phyloP scores from a whole-genome alignment of 1,140 invertebrate genomes.

The Tetraneura akinire region DNA sequence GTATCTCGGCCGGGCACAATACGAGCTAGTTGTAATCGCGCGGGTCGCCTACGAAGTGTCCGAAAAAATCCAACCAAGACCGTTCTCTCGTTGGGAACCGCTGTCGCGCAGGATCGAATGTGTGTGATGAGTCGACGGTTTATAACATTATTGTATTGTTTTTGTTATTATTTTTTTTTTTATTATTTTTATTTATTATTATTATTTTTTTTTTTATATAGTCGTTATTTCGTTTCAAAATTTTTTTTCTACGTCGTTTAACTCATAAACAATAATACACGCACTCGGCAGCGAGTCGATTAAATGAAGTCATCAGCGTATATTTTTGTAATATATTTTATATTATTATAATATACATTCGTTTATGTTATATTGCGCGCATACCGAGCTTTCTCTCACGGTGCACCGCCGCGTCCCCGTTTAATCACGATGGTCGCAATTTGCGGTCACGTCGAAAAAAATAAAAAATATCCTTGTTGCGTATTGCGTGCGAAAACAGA shows the following conservation, averaged over 20 bases:
- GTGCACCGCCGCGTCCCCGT: background rate
- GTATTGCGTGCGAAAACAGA: no score
- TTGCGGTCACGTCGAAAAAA: no score
- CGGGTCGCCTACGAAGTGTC: conserved; percentile 5
- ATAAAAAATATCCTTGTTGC: no score
- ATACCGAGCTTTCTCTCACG: conserved; percentile 16
- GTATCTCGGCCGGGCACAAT: background rate
- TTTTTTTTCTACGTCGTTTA: conserved; percentile 9
- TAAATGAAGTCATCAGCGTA: conserved; percentile 32
- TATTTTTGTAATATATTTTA: no score
- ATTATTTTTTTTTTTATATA: no score
- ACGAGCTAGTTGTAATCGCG: conserved; percentile 32
- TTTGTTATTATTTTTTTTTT: conserved; percentile 3
- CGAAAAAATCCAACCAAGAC: conserved; percentile 30
- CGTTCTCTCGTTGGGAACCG: conserved; percentile 7
- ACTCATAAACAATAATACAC: conserved; percentile 44
- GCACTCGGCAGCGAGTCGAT: background rate
- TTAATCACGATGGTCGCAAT: no score
- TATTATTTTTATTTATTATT: background rate
- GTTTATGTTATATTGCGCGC: background rate
- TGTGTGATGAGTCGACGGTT: conserved; percentile 44
- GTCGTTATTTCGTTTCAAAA: no score
- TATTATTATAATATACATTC: no score
- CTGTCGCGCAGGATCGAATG: conserved; percentile 6
- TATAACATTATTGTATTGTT: conserved; percentile 17